A percentile compares a stretch with the other conserved stretches of the same genome.
These are phyloP conservation scores for Garra rufa DNA, from an alignment of 2,113 vertebrate genomes.

Conservation along the genomic window DNA sequence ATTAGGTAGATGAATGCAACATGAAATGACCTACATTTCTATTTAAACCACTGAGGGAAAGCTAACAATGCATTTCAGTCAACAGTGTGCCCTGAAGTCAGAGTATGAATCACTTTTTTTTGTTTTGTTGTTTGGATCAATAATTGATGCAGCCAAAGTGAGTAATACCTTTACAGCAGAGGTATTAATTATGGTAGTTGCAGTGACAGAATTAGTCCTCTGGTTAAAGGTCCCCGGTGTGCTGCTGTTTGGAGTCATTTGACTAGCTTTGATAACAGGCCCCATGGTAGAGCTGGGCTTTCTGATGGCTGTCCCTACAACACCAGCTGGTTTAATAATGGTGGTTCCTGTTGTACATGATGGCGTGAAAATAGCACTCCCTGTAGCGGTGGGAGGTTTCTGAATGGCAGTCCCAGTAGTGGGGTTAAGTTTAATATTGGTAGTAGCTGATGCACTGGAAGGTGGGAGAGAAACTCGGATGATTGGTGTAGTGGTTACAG, in stretches of 20 bases:
- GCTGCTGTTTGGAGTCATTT: constrained; percentile 42
- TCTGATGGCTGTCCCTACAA: constrained; percentile 8
- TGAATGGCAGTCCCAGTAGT: constrained; percentile 26
- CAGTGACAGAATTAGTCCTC: constrained; percentile 41
- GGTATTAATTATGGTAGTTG: constrained; percentile 32
- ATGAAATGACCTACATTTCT: background rate
- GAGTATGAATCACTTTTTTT: constrained; percentile 22
- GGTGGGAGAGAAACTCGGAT: constrained; percentile 57
- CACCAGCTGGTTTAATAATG: constrained; percentile 37
- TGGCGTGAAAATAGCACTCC: constrained; percentile 34
- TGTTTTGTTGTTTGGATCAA: constrained; percentile 39
- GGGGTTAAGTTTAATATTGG: constrained; percentile 46
- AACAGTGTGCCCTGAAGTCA: constrained; percentile 16
- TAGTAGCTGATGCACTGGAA: constrained; percentile 37
- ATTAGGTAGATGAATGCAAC: background rate
- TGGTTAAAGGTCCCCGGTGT: constrained; percentile 34
- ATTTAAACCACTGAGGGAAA: constrained; percentile 3
- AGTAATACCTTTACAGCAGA: constrained; percentile 52
- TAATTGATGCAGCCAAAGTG: constrained; percentile 18
- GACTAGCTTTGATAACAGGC: constrained; percentile 46
- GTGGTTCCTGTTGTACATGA: constrained; percentile 28
- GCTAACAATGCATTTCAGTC: constrained; percentile 23
- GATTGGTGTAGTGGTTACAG: constrained; percentile 42
- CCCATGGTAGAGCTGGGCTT: constrained; percentile 44
- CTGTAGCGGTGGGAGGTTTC: constrained; percentile 37